Conservation (phyloP, 2,888 invertebrate genomes). For the Achlya flavicornis region DNA sequence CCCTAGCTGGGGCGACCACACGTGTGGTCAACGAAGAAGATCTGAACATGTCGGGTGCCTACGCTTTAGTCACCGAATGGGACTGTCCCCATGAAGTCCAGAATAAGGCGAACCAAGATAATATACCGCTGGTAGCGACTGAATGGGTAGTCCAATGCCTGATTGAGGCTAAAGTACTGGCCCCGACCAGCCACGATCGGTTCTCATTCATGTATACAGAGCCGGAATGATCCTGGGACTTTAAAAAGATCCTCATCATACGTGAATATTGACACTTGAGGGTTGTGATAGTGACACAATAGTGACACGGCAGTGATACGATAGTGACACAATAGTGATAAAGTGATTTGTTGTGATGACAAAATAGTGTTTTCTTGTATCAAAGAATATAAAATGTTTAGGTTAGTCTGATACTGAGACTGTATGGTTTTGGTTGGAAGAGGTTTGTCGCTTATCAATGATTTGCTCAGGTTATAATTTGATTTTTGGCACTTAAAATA, state of each 20-base stretch:
- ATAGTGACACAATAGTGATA: constrained; percentile 27
- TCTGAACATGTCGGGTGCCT: constrained; percentile 70
- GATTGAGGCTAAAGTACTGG: constrained; percentile 83
- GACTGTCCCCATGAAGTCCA: constrained; percentile 84
- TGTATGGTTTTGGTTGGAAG: no score
- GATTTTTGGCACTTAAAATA: no score
- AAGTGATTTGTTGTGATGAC: constrained; percentile 32
- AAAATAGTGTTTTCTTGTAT: constrained; percentile 45
- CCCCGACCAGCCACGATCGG: constrained; percentile 77
- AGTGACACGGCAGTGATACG: constrained; percentile 33
- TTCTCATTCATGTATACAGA: constrained; percentile 82
- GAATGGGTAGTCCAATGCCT: constrained; percentile 88
- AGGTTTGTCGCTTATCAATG: no score
- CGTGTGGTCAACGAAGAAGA: constrained; percentile 77
- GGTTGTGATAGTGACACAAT: constrained; percentile 22
- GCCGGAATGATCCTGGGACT: constrained; percentile 82
- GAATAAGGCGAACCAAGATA: constrained; percentile 81
- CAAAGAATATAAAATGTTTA: constrained; percentile 33
- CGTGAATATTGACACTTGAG: constrained; percentile 78
- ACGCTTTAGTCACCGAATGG: constrained; percentile 85
- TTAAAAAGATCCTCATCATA: constrained; percentile 75
- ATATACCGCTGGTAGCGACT: constrained; percentile 86
- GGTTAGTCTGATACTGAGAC: neutral
- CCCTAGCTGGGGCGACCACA: constrained; percentile 81
- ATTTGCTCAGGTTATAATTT: neutral